phyloP scores from a whole-genome alignment of 2,888 invertebrate species.

The Eupithecia inturbata region DNA sequence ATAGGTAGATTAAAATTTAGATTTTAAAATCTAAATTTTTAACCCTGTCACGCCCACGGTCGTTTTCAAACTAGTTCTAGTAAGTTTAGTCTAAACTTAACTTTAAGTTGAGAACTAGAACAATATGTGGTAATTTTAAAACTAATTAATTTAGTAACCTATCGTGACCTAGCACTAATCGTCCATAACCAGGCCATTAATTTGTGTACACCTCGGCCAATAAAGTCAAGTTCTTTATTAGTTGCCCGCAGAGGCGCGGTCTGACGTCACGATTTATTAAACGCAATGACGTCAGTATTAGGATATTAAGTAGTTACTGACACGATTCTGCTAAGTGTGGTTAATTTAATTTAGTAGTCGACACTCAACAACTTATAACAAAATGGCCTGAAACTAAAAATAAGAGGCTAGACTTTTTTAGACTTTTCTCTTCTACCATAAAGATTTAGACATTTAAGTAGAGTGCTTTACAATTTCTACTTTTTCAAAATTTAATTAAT shows the following conservation, averaged over 20 bases:
- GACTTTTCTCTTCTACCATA: not conserved
- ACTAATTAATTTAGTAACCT: not conserved
- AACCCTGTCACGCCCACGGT: not conserved
- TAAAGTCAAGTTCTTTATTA: slow-evolving; percentile 31
- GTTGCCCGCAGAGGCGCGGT: slow-evolving; percentile 25
- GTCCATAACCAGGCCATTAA: slow-evolving; percentile 23
- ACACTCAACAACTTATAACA: not conserved
- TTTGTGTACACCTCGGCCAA: slow-evolving; percentile 12
- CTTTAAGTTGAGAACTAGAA: not conserved
- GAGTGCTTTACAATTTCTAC: too few species aligned
- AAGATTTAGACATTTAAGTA: not conserved
- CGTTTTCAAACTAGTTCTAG: too few species aligned
- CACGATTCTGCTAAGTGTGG: slow-evolving; percentile 9
- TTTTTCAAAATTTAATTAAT: not conserved
- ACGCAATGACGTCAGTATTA: slow-evolving; percentile 25
- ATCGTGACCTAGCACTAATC: slow-evolving; percentile 15
- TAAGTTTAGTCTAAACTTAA: not conserved
- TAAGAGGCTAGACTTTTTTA: not conserved
- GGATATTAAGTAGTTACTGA: slow-evolving; percentile 27
- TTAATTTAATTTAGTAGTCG: slow-evolving; percentile 1
- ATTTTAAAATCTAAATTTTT: not conserved
- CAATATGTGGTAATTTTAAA: not conserved
- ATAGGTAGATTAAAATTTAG: not conserved
- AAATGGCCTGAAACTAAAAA: not conserved
- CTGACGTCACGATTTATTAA: slow-evolving; percentile 31